Conservation (phyloP, 2,113 vertebrate species). For the Ahaetulla prasina region DNA sequence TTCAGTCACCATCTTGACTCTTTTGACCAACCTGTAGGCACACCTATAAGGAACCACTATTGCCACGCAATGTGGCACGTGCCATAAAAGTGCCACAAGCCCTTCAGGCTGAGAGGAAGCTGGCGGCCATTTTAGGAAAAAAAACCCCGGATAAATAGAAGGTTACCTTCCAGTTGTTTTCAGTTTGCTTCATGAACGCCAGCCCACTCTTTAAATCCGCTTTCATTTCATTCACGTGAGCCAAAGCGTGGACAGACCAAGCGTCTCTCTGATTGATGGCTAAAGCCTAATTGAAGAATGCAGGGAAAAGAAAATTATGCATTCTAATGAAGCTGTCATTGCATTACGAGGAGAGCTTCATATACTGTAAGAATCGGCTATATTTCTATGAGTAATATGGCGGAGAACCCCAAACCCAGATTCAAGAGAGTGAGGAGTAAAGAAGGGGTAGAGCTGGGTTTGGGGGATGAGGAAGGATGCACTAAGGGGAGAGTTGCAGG, state of each 20-base stretch:
- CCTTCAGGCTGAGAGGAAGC: not conserved
- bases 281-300: conserved; percentile 70
- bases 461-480: not conserved
- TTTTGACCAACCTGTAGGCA: not conserved
- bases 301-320: not conserved
- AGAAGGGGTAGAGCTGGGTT: not conserved
- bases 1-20: not conserved
- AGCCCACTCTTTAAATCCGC: conserved; percentile 81
- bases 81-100: not conserved
- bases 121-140: not conserved
- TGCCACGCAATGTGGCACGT: too few relatives aligned
- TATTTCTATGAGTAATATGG: not conserved
- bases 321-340: not conserved
- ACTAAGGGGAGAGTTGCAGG: not conserved
- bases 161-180: conserved; percentile 86
- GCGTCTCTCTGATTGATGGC: conserved; percentile 75
- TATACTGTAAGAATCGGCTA: not conserved
- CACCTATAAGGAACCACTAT: not conserved
- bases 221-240: conserved; percentile 91
- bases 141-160: not conserved
- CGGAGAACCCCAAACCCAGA: not conserved
- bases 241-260: conserved; percentile 85
- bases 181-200: conserved; percentile 81
- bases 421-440: not conserved
- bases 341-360: not conserved